A percentile compares a stretch with the other conserved stretches of the same genome.
Conservation (phyloP, 1,140 invertebrate species). For the Leptoteleia sp. region DNA sequence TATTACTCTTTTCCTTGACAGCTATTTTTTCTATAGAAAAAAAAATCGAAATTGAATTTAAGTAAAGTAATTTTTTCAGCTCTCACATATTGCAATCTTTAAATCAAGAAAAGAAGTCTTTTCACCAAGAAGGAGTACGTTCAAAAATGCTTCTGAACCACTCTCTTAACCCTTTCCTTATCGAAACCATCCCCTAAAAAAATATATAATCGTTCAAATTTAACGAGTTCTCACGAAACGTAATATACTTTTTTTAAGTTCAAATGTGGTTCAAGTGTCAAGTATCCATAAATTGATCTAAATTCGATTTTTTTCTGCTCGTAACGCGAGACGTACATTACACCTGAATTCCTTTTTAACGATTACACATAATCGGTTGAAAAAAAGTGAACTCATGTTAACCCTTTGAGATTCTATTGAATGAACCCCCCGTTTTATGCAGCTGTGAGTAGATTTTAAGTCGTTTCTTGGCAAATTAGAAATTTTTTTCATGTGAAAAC, state of each 20-base stretch:
- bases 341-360: constrained; percentile 66
- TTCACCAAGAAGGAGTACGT: too few relatives aligned
- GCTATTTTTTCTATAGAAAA: too few relatives aligned
- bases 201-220: constrained; percentile 23
- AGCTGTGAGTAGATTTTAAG: constrained; percentile 68
- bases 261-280: constrained; percentile 11
- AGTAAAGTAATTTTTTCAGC: too few relatives aligned
- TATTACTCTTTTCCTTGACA: too few relatives aligned
- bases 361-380: constrained; percentile 78
- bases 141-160: too few relatives aligned
- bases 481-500: constrained; percentile 70
- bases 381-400: constrained; percentile 62
- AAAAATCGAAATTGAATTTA: too few relatives aligned
- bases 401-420: constrained; percentile 52
- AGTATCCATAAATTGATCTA: constrained; percentile 55
- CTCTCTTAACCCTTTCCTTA: constrained; percentile 15
- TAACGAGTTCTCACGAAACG: constrained; percentile 57
- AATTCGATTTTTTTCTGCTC: constrained; percentile 55
- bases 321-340: constrained; percentile 75
- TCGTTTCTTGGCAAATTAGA: constrained; percentile 71
- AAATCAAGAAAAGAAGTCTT: too few relatives aligned
- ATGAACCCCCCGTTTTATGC: constrained; percentile 25
- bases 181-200: constrained; percentile 9
- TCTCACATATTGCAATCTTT: too few relatives aligned
- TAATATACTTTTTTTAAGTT: constrained; percentile 40